Percentiles rank a stretch among this genome's conserved stretches.
Conservation (phyloP, 2,797 vertebrate species). For the Petrocephalus schoutedeni region DNA sequence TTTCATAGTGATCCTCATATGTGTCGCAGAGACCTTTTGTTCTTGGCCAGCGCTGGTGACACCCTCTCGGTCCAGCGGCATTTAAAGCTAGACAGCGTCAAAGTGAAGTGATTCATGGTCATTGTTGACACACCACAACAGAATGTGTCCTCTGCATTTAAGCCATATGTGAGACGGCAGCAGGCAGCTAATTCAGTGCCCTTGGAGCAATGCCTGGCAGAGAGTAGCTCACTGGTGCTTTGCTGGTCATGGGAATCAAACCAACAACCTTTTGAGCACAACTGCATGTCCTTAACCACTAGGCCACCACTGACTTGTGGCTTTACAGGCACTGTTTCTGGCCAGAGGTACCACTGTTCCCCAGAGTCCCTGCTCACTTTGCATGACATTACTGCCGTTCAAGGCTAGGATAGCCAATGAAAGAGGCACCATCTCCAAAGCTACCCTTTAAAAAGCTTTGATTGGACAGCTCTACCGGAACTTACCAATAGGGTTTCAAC, state of each 20-base stretch:
- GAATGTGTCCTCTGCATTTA: too few relatives aligned
- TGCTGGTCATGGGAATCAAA: too few relatives aligned
- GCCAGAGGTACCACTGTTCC: neutral
- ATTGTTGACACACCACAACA: too few relatives aligned
- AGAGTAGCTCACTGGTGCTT: too few relatives aligned
- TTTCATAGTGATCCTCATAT: neutral
- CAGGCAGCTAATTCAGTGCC: too few relatives aligned
- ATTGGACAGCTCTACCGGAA: neutral
- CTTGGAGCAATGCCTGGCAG: too few relatives aligned
- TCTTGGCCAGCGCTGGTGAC: neutral
- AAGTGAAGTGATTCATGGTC: neutral
- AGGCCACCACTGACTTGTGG: too few relatives aligned
- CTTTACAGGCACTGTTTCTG: neutral
- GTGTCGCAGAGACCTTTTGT: neutral
- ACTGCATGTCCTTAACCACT: too few relatives aligned
- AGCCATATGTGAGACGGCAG: too few relatives aligned
- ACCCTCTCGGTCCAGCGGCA: neutral
- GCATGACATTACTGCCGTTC: neutral
- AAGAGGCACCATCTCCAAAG: neutral
- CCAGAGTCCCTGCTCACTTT: neutral
- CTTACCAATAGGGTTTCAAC: neutral
- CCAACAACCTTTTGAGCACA: too few relatives aligned
- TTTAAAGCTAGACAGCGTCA: neutral
- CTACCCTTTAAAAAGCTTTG: neutral
- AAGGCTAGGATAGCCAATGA: neutral